Base-by-base conservation (phyloP, 2,797 vertebrate genomes). In the Macroramphosus scolopax region DNA sequence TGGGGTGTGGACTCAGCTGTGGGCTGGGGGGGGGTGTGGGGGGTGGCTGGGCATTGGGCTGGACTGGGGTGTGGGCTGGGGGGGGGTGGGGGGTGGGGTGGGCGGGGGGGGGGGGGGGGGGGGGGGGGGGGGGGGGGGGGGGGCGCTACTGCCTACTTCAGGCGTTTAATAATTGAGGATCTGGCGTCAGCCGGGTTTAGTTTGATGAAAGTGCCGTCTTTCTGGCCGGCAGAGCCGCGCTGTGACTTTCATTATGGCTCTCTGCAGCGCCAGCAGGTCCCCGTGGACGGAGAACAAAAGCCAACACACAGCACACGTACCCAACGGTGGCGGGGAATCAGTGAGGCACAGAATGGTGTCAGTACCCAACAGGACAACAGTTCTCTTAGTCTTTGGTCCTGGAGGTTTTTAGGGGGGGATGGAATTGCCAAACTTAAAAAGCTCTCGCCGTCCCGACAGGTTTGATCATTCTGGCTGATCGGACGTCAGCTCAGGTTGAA, bases 141-240 rank as follows among this genome's bases (percentile, higher is more conserved):
- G 13, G 39, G 49, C 6, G 16, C 51, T 40, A 51, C 69, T 73
- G 56, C 68, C 74, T 64, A 69, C 73, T 80, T 63, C 51, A 62
- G 60, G 39, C 11, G 14, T 78, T 88, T 77, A 88, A 87, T 88
- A 84, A 86, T 85, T 77, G 55, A 89, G 53, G 47, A 72, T 73
- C 52, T 62, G 53, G 48, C 24, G 8, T 78, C 75, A 54, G 80
- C 68, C 61, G 38, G 57, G 57, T 72, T 87, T 80, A 72, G 69
- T 67, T 71, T 87, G 79, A 86, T 86, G 76, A 83, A 82, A 83
- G 73, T 63, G 58, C 37, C 64, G 68, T 68, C 55, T 68, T 57
- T 65, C 77, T 71, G 68, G 77, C 69, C 62, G 5, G 43, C 66
- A 35, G 48, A 57, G 63, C 50, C 63, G 53, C 54, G 60, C 73